Conservation (phyloP, 1,140 invertebrate species). For the Maniola jurtina region DNA sequence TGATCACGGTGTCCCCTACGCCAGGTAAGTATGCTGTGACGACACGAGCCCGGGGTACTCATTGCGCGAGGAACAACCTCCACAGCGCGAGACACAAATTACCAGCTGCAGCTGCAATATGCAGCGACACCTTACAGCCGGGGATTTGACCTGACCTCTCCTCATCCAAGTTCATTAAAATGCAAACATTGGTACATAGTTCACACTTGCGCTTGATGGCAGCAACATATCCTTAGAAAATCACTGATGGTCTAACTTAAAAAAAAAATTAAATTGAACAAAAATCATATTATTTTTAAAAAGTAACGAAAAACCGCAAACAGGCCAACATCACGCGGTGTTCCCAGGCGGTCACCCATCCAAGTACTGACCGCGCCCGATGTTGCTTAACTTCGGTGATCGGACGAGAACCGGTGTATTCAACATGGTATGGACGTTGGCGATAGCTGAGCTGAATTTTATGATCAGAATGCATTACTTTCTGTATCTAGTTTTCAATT, state of each 20-base stretch:
- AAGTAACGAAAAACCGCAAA: not conserved
- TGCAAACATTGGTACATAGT: no score
- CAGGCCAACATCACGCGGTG: constrained; percentile 34
- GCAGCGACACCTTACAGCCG: no score
- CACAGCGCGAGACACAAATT: not conserved
- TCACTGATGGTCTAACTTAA: no score
- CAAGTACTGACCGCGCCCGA: constrained; percentile 41
- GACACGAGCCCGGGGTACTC: not conserved
- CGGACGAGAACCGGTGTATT: constrained; percentile 47
- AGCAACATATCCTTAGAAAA: no score
- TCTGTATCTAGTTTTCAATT: no score
- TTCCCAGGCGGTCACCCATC: constrained; percentile 41
- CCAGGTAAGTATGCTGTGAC: not conserved
- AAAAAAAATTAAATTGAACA: no score
- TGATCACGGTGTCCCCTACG: constrained; percentile 1
- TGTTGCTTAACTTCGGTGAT: constrained; percentile 44
- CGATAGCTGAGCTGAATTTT: not conserved
- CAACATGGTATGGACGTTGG: constrained; percentile 36
- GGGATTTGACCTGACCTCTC: no score
- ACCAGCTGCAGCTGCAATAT: no score
- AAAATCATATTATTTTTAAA: no score
- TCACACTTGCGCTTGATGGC: no score
- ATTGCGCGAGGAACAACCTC: not conserved
- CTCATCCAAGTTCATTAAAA: no score
- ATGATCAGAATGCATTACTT: no score